phyloP scores from a whole-genome alignment of 2,797 vertebrate species.

The Schizothorax lantsangensis region DNA sequence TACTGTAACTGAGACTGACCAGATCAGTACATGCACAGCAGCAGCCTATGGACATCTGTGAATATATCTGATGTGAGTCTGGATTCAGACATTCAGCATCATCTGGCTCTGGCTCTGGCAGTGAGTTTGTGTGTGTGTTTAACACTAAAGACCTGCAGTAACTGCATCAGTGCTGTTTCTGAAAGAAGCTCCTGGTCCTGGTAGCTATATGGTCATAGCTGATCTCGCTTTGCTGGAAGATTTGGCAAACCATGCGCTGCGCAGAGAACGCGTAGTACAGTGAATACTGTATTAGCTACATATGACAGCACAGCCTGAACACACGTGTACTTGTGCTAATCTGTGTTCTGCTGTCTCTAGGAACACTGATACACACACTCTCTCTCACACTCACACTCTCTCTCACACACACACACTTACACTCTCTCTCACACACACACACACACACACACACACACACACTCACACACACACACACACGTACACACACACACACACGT shows the following conservation, averaged over 20 bases:
- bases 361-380: neutral
- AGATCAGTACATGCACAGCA: neutral
- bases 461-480: too few species aligned
- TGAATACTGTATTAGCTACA: neutral
- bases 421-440: too few species aligned
- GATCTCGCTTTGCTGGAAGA: too few species aligned
- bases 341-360: neutral
- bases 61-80: neutral
- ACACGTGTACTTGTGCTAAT: neutral
- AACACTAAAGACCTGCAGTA: too few species aligned
- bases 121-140: too few species aligned
- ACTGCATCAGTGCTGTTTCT: too few species aligned
- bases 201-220: too few species aligned
- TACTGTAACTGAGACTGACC: neutral
- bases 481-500: too few species aligned
- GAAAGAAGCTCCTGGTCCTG: too few species aligned
- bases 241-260: too few species aligned
- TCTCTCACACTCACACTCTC: neutral
- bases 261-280: too few species aligned
- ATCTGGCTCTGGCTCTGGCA: too few species aligned
- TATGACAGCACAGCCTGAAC: neutral
- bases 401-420: neutral
- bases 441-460: neutral
- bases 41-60: neutral
- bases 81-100: neutral